A percentile compares a stretch with the other conserved stretches of the same genome.
Evolutionary conservation across 2,113 vertebrate genomes (phyloP).

Genomic region (Ailuropoda melanoleuca): DNA sequence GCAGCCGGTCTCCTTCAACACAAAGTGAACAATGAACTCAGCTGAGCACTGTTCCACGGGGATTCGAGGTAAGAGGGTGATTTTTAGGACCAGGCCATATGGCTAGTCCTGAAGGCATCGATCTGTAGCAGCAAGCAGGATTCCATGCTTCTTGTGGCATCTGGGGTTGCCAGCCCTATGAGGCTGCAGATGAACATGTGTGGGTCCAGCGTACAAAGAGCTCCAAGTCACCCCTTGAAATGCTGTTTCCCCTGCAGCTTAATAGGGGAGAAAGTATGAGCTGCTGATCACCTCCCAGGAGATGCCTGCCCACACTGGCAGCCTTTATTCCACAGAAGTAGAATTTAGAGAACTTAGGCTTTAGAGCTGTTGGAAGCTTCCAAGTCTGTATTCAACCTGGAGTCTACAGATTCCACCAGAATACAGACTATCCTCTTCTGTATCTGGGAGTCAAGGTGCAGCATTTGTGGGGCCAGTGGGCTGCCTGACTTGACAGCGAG

Average conservation of each 20-base stretch:
- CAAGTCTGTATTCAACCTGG: not conserved
- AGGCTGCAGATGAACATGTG: not conserved
- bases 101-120: not conserved
- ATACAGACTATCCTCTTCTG: not conserved
- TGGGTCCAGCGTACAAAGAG: not conserved
- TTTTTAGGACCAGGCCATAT: no score
- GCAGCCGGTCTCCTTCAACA: not conserved
- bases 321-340: not conserved
- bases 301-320: not conserved
- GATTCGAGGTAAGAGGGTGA: not conserved
- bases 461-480: not conserved
- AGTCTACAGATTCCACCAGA: not conserved
- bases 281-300: not conserved
- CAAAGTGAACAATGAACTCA: not conserved
- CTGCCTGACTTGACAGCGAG: not conserved
- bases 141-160: not conserved
- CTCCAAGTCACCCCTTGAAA: not conserved
- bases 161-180: not conserved
- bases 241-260: not conserved
- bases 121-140: not conserved
- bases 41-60: not conserved
- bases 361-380: not conserved
- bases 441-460: not conserved
- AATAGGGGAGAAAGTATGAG: not conserved
- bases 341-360: not conserved